phyloP scores from a whole-genome alignment of 2,888 invertebrate species.

The Ichneumoninae sp. region DNA sequence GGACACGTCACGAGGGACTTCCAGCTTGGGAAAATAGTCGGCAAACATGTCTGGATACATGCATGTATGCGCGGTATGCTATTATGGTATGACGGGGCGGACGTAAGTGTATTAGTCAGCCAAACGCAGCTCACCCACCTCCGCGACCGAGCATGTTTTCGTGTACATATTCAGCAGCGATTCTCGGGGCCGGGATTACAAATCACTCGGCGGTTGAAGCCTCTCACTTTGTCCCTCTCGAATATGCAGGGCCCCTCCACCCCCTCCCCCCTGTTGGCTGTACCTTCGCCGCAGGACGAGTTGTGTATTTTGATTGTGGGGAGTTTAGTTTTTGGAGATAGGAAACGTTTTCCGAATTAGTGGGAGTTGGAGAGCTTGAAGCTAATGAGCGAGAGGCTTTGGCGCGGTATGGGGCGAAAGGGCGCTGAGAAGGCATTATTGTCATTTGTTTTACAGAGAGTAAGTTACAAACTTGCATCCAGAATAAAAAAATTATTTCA shows the following conservation, averaged over 20 bases:
- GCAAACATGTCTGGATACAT: slow-evolving; percentile 41
- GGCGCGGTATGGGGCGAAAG: not conserved
- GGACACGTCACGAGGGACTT: slow-evolving; percentile 59
- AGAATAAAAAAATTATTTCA: too few species aligned
- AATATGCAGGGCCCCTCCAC: not conserved
- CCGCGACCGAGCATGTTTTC: not conserved
- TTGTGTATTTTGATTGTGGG: not conserved
- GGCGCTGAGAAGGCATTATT: too few species aligned
- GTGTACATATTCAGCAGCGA: slow-evolving; percentile 59
- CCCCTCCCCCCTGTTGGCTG: too few species aligned
- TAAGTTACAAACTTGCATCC: too few species aligned
- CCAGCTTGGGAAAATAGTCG: slow-evolving; percentile 53
- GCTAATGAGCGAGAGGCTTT: too few species aligned
- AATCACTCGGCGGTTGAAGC: slow-evolving; percentile 59
- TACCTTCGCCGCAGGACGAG: not conserved
- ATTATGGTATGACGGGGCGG: slow-evolving; percentile 25
- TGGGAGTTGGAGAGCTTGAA: too few species aligned
- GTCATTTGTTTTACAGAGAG: too few species aligned
- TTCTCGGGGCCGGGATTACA: slow-evolving; percentile 54
- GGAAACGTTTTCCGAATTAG: too few species aligned
- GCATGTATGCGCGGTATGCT: slow-evolving; percentile 37
- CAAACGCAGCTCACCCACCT: not conserved
- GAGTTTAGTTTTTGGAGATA: too few species aligned
- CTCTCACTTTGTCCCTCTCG: slow-evolving; percentile 29
- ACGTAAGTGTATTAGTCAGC: slow-evolving; percentile 36